Percentiles rank a stretch among this genome's conserved stretches.
Conservation (phyloP, 2,113 vertebrate genomes). For the Falcunculus frontatus region DNA sequence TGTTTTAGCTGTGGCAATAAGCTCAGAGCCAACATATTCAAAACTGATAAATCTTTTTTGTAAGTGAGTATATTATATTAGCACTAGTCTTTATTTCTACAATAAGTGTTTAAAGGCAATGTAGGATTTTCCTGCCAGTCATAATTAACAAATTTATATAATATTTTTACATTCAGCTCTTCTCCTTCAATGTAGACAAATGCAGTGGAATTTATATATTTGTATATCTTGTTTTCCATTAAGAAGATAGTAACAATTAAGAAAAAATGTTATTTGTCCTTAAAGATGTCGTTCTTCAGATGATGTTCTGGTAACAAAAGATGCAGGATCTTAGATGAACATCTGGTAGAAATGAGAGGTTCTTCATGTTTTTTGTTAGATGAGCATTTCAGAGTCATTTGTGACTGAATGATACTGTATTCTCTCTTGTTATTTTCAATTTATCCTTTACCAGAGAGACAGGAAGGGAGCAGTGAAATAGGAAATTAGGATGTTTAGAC, state of each 20-base stretch:
- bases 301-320: neutral
- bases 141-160: neutral
- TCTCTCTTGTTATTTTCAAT: conserved; percentile 6
- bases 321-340: neutral
- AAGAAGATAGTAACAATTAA: neutral
- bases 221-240: neutral
- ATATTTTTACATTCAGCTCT: neutral
- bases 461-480: conserved; percentile 24
- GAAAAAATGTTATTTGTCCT: neutral
- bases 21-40: neutral
- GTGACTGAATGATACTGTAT: neutral
- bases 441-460: conserved; percentile 17
- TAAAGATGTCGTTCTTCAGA: neutral
- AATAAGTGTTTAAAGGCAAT: neutral
- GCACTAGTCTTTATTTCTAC: neutral
- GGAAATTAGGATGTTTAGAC: conserved; percentile 46
- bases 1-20: neutral
- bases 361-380: neutral
- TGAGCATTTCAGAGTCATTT: conserved; percentile 5
- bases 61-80: neutral
- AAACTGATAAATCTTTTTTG: neutral
- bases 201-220: neutral
- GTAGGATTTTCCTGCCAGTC: neutral
- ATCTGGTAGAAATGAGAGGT: neutral
- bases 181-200: neutral